These are phyloP conservation scores for Cotesia chilonis DNA, from an alignment of 1,140 invertebrate genomes.

Conservation along the genomic window DNA sequence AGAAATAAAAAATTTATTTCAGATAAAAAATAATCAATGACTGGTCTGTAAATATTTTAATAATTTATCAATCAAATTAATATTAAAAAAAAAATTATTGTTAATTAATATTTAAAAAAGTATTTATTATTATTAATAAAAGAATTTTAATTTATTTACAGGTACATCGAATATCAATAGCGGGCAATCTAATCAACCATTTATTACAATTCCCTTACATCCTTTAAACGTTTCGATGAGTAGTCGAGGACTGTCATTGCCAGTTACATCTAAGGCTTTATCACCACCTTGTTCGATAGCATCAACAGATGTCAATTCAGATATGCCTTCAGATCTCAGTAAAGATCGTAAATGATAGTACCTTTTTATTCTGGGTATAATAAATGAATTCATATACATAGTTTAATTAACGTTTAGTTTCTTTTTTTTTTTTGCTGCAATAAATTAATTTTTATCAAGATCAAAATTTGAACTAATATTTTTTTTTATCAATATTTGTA, in stretches of 20 bases:
- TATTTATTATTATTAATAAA: conserved; percentile 24
- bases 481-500: too few species aligned
- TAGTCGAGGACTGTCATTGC: conserved; percentile 57
- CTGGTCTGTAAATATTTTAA: too few species aligned
- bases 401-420: conserved; percentile 10
- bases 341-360: conserved; percentile 56
- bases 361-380: conserved; percentile 19
- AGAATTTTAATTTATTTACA: conserved; percentile 45
- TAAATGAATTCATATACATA: conserved; percentile 7
- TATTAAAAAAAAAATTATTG: too few species aligned
- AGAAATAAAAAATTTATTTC: too few species aligned
- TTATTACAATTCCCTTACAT: conserved; percentile 62
- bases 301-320: conserved; percentile 49
- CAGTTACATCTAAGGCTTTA: conserved; percentile 55
- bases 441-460: too few species aligned
- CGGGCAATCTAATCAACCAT: conserved; percentile 57
- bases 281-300: conserved; percentile 50
- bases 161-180: conserved; percentile 53
- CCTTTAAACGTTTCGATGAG: conserved; percentile 61
- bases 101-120: too few species aligned
- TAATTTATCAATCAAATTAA: too few species aligned
- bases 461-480: too few species aligned
- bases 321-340: conserved; percentile 59
- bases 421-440: too few species aligned
- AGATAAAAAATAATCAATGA: too few species aligned